Evolutionary conservation across 2,797 vertebrate genomes (phyloP), one percentile per base, ranked within the genome.

Genomic region (Gambelia wislizenii): DNA sequence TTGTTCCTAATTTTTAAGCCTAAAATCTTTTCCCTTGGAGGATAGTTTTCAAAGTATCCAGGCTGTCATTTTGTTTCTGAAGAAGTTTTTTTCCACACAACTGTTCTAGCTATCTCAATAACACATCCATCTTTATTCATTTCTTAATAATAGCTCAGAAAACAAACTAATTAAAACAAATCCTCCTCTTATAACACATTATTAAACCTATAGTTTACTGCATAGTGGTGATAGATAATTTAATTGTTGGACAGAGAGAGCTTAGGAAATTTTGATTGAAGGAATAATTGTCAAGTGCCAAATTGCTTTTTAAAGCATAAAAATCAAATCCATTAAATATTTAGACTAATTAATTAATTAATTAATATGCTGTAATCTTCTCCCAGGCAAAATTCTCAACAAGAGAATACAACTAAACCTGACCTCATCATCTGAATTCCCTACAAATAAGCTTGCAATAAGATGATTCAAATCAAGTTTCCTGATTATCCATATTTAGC

Each of bases 121-220:
- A 94, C 74, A 95, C 93, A 96, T 95, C 85, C 56, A 95, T 89
- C 92, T 96, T 95, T 96, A 96, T 96, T 94, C 94, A 94, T 85
- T 96, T 90, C 92, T 95, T 95, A 97, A 93, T 96, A 97, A 96
- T 91, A 94, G 88, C 87, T 52, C 84, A 95, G 91, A 84, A 96
- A 91, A 94, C 93, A 96, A n/a, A 95, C 90, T 96, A 95, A 96
- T 97, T 96, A 97, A 96, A 96, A 96, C 90, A 97, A 97, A 97
- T 95, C 94, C 96, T 83, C 93, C 90, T 93, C 94, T 95, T 94
- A 95, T 94, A 95, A 95, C 91, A 96, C 91, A 95, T 92, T 96
- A 97, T 96, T 96, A 96, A 96, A 95, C 93, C 92, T 93, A 96
- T 90, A 95, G 93, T 91, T 96, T 91, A 95, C 90, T 92, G 93